Base-by-base conservation (phyloP, 92 coral and sea anemone genomes). In the Palythoa heliodiscus region DNA sequence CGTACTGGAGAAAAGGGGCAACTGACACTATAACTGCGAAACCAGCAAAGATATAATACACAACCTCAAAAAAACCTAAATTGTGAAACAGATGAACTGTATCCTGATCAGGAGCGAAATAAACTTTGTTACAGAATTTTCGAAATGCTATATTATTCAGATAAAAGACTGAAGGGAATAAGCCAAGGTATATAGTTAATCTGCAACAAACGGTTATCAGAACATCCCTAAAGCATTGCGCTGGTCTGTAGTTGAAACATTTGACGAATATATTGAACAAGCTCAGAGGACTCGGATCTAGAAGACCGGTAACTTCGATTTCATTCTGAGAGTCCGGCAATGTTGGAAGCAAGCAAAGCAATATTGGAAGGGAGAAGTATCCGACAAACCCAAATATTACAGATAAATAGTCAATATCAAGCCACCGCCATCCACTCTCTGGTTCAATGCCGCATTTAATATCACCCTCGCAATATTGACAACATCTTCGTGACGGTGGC, bases 241-340 rank as follows among this genome's bases (percentile, higher is more conserved):
- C 82, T 57, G 70, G 82, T 38, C 55, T 77, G 82, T 77, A 23
- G 82, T 37, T 77, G 70, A 77, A 77, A 29, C 82, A 55, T 4
- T 29, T 8, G 17, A 23, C 9, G 23, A 24, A 15, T 1, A 76
- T 37, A 8, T 76, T 76, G 47, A 40, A 11, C 6, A 76, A 55
- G 50, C 68, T 25, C 11, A 76, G 68, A 55, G 82, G 82, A 47
- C 78, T 73, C 58, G 78, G 78, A 15, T 16, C 82, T 53, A 19
- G 25, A 20, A 37, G 67, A 20, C 68, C 11, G 0, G 69, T 76
- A 76, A 76, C 47, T 52, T 76, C 82, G 12, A 76, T 55, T 24
- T 68, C 82, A 20, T 76, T 35, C 52, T 17, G 69, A 37, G n/a
- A 1, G 47, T 53, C 67, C 7, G 68, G 48, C 48, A 23, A 76